Conservation (phyloP, 2,113 vertebrate genomes). For the Oryzias celebensis region DNA sequence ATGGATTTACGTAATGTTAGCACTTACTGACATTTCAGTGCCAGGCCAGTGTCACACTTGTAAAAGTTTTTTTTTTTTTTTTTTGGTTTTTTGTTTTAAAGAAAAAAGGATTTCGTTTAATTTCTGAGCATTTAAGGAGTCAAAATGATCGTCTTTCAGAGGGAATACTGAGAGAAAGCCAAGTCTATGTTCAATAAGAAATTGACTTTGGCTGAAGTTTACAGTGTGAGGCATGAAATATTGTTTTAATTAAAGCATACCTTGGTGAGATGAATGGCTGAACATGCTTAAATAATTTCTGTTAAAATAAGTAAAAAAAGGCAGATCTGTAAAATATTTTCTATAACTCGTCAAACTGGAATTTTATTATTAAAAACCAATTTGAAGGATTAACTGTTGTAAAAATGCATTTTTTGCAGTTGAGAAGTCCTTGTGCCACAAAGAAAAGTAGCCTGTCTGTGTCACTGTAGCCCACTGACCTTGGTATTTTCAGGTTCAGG, state of each 20-base stretch:
- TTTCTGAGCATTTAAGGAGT: constrained; percentile 47
- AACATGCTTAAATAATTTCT: no score
- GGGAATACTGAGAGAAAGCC: constrained; percentile 13
- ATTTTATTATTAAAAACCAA: neutral
- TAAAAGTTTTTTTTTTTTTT: constrained; percentile 40
- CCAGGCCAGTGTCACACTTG: constrained; percentile 62
- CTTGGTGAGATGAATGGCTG: no score
- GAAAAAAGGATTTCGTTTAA: constrained; percentile 67
- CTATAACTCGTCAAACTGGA: no score
- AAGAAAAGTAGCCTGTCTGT: constrained; percentile 26
- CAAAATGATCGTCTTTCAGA: constrained; percentile 34
- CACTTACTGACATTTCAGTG: constrained; percentile 79
- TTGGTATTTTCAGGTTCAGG: constrained; percentile 59
- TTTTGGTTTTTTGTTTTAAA: no score
- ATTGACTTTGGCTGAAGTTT: constrained; percentile 43
- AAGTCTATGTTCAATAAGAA: constrained; percentile 28
- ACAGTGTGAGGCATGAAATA: constrained; percentile 40
- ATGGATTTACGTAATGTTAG: constrained; percentile 82
- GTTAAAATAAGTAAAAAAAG: no score
- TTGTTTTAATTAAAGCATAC: constrained; percentile 30
- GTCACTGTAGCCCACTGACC: constrained; percentile 41
- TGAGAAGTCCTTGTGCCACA: constrained; percentile 13
- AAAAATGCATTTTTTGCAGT: neutral
- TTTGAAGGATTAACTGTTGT: no score
- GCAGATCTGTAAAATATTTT: no score